Base-by-base conservation (phyloP, 2,113 vertebrate genomes). In the Ivindomyrus marchei region DNA sequence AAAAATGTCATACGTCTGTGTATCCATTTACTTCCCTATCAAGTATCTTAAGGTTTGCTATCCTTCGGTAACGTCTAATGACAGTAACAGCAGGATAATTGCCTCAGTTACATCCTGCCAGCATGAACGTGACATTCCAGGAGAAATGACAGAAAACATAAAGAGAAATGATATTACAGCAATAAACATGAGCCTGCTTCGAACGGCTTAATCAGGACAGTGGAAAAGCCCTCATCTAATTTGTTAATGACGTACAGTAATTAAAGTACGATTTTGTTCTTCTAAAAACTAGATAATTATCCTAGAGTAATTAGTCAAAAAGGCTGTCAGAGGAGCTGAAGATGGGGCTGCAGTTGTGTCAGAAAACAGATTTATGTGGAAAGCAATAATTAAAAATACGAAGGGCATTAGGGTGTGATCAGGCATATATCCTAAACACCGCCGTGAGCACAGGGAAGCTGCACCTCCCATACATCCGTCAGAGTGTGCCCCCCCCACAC, bases 281-380 rank as follows among this genome's bases (percentile, higher is more conserved):
- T 87, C 49, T 53, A 87, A 36, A 50, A 87, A 53, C 49, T 53
- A 87, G 85, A 27, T 56, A 87, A 87, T 87, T 85, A 47, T 85
- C 42, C 27, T 39, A 31, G 50, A 19, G 27, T 53, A 87, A 36
- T 87, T 53, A 53, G 49, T 36, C 49, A 87, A 87, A 87, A 53
- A 31, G 10, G 50, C 50, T 53, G 85, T 87, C 49, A 53, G 49
- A 21, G 27, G n/a, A 53, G 85, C n/a, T 27, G 46, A 87, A 21
- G 50, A 47, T 47, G 50, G n/a, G 24, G 15, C 39, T 85, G 42
- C 9, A 27, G 83, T 85, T 11, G 19, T 85, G 83, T 85, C 83
- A 85, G 45, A 85, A 85, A 47, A 80, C 36, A 80, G 15, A 80
- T 80, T 80, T 8, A 80, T 8, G 46, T 47, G 2, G 84, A 86